Percentiles rank a stretch among this genome's conserved stretches.
These are phyloP conservation scores for Antheraea pernyi DNA, from an alignment of 1,140 invertebrate species.

Conservation along the genomic window DNA sequence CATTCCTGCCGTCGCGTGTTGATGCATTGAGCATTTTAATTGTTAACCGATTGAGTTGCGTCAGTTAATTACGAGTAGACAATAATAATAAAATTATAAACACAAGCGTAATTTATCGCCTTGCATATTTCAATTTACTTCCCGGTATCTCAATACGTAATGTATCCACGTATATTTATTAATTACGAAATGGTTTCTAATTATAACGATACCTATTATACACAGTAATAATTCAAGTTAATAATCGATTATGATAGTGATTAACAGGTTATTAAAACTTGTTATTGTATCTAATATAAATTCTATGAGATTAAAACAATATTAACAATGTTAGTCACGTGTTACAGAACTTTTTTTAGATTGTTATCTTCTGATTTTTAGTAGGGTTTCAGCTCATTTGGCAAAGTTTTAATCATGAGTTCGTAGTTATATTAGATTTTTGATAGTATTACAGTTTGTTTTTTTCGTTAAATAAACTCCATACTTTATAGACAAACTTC, in stretches of 20 bases:
- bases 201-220: background rate
- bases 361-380: no score
- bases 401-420: no score
- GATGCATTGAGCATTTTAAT: constrained; percentile 45
- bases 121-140: background rate
- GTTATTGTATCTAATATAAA: no score
- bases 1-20: constrained; percentile 37
- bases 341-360: no score
- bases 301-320: no score
- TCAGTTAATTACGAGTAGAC: constrained; percentile 16
- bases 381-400: no score
- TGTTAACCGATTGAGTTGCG: constrained; percentile 28
- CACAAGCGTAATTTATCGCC: constrained; percentile 9
- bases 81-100: constrained; percentile 13
- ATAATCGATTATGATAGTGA: background rate
- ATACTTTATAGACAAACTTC: no score
- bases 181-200: background rate
- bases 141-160: background rate
- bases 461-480: no score
- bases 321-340: no score
- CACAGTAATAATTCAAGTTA: background rate
- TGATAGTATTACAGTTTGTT: no score
- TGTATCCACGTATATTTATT: background rate
- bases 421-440: no score
- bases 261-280: no score